These are phyloP conservation scores for Andrena bicolor DNA, from an alignment of 2,888 invertebrate species.

Conservation along the genomic window DNA sequence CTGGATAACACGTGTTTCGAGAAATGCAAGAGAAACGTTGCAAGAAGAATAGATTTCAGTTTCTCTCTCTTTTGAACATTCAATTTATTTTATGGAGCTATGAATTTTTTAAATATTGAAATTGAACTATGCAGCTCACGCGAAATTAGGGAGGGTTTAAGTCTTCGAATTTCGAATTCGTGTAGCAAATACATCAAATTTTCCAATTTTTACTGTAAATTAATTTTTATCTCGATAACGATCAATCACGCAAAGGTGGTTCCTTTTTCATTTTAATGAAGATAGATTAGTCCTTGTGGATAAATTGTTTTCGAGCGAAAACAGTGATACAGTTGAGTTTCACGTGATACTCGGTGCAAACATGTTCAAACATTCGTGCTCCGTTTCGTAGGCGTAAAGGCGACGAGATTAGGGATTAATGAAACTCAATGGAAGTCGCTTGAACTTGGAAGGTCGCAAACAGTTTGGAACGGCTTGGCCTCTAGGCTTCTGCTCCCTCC, in stretches of 20 bases:
- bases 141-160: too few species aligned
- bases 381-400: constrained; percentile 15
- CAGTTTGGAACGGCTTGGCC: constrained; percentile 37
- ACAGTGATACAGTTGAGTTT: neutral
- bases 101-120: neutral
- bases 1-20: neutral
- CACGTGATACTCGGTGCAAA: neutral
- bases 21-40: neutral
- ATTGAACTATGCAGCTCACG: neutral
- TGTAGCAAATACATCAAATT: too few species aligned
- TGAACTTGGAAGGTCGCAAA: constrained; percentile 46
- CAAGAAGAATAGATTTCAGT: neutral
- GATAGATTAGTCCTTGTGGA: too few species aligned
- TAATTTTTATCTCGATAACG: too few species aligned
- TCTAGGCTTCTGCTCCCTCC: constrained; percentile 9
- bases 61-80: neutral
- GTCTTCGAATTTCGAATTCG: too few species aligned
- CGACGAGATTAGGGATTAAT: constrained; percentile 47
- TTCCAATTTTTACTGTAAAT: too few species aligned
- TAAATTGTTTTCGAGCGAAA: too few species aligned
- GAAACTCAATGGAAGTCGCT: constrained; percentile 23
- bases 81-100: neutral
- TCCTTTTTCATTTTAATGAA: too few species aligned
- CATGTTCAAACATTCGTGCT: constrained; percentile 16
- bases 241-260: too few species aligned